Evolutionary conservation across 2,113 vertebrate species (phyloP).

Genomic region (Sinocyclocheilus maitianheensis): DNA sequence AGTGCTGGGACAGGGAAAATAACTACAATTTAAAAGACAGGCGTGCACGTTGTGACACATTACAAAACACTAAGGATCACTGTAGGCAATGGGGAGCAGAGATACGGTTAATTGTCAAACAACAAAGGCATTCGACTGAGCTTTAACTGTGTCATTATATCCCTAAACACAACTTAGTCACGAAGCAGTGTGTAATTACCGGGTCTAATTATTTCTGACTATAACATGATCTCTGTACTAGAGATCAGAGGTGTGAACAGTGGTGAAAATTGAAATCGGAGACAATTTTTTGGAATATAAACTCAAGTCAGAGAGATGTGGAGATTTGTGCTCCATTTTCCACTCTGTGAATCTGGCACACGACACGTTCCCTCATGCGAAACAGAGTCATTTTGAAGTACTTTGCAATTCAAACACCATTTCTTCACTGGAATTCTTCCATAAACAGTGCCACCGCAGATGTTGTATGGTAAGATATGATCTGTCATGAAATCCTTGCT

Average conservation of each 20-base stretch:
- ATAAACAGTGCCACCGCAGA: constrained; percentile 61
- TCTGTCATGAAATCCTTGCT: constrained; percentile 7
- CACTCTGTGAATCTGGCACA: constrained; percentile 58
- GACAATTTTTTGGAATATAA: constrained; percentile 42
- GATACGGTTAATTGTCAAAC: constrained; percentile 63
- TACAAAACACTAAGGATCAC: constrained; percentile 55
- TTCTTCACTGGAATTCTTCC: constrained; percentile 53
- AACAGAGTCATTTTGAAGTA: constrained; percentile 56
- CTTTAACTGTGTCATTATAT: constrained; percentile 59
- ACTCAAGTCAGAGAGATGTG: constrained; percentile 30
- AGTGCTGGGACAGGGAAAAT: constrained; percentile 44
- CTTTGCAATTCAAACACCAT: constrained; percentile 54
- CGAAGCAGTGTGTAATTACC: constrained; percentile 60
- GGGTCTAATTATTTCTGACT: constrained; percentile 62
- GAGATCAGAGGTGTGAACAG: constrained; percentile 33
- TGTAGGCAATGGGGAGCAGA: constrained; percentile 52
- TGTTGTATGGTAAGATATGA: constrained; percentile 30
- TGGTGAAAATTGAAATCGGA: constrained; percentile 47
- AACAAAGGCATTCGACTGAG: constrained; percentile 61
- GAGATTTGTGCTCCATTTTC: constrained; percentile 16
- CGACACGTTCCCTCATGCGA: constrained; percentile 55
- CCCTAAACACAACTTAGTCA: constrained; percentile 63
- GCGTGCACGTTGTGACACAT: constrained; percentile 64
- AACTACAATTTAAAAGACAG: constrained; percentile 60
- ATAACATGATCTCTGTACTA: constrained; percentile 42